Base-by-base conservation (phyloP, 2,888 invertebrate species). In the Thereva unica region DNA sequence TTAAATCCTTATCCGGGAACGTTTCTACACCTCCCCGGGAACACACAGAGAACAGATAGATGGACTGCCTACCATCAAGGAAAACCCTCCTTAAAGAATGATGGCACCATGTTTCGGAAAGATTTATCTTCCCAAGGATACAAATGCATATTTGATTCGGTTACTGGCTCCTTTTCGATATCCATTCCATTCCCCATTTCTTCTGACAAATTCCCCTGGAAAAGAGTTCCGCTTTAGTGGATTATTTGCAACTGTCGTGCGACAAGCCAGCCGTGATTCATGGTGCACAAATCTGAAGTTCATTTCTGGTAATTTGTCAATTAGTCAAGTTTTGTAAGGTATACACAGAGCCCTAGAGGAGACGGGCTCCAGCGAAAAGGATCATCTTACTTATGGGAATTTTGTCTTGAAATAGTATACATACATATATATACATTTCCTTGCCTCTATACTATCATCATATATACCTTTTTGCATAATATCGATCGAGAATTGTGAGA, bases 121-220 rank as follows among this genome's bases (percentile, higher is more conserved):
- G 61, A 68, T 68, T 65, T 68, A 68, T 68, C 61, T 54, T 1
- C 54, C 10, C 53, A 59, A 40, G 55, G 61, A 66, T 61, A 68
- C 57, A 68, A 68, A 68, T 68, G 66, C 61, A 68, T 68, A 68
- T 66, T 66, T 68, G 66, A 65, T 68, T 68, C 54, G 7, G 65
- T 55, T 49, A 53, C 61, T 23, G 23, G 23, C 23, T 23, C 23
- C 23, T 23, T 23, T 23, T 23, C 23, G 23, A 23, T 23, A 23
- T 23, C 23, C 23, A 23, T 23, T 23, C 23, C 23, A 50, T 50
- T 61, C 50, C 50, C 41, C 61, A 61, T 61, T 61, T 61, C 50
- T 23, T 50, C 41, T 50, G 61, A 61, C 61, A 50, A 61, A 61
- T 61, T 41, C 45, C 23, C 50, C 50, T 37, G 49, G 49, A 61